Conservation (phyloP, 2,797 vertebrate genomes). For the Falco naumanni region DNA sequence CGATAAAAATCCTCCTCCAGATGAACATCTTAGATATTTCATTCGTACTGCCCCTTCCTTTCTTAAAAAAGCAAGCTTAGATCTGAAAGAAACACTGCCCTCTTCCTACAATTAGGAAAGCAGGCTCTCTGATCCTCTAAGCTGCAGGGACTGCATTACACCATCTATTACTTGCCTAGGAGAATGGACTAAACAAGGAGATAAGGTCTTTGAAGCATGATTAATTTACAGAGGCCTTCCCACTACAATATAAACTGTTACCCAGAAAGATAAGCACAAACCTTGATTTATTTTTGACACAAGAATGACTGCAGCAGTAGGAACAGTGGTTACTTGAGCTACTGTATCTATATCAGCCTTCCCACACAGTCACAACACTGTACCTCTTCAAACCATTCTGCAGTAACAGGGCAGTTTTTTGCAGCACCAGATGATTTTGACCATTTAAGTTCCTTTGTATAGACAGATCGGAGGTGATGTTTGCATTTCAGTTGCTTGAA, state of each 20-base stretch:
- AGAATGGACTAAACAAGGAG: neutral
- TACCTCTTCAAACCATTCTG: neutral
- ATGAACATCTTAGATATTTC: neutral
- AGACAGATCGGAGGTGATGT: neutral
- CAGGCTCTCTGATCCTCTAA: neutral
- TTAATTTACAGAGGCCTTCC: neutral
- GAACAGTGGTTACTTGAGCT: neutral
- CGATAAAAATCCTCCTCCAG: conserved; percentile 14
- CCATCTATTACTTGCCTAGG: neutral
- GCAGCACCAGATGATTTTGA: neutral
- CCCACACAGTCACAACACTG: neutral
- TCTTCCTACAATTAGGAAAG: conserved; percentile 20
- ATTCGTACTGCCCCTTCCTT: conserved; percentile 1
- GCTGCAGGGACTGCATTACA: neutral
- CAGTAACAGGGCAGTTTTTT: neutral
- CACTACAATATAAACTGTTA: neutral
- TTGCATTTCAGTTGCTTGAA: neutral
- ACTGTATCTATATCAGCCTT: neutral
- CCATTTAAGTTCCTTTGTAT: neutral
- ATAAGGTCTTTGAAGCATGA: neutral
- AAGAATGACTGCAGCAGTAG: neutral
- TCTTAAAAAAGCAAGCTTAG: neutral
- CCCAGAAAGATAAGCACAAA: neutral
- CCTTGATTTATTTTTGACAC: neutral
- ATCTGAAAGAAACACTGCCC: conserved; percentile 44